Percentiles rank a stretch among this genome's conserved stretches.
Conservation (phyloP, 2,888 invertebrate genomes). For the Drosophila setosimentum region DNA sequence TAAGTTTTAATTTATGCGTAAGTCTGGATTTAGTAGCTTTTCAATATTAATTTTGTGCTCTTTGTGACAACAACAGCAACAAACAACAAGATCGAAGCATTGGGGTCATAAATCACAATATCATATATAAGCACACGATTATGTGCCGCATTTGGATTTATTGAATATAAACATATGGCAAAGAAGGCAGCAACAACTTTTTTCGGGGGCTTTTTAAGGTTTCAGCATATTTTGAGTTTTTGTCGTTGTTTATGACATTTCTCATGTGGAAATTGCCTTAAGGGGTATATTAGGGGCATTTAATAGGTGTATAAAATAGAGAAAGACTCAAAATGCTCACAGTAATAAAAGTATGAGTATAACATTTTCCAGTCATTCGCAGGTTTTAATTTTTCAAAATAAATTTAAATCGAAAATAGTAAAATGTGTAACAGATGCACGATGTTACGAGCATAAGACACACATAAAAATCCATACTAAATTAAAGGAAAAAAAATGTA, state of each 20-base stretch:
- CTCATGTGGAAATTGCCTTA: slow-evolving; percentile 11
- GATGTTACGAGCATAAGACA: neutral
- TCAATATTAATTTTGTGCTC: slow-evolving; percentile 76
- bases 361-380: neutral
- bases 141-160: slow-evolving; percentile 70
- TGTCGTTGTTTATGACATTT: slow-evolving; percentile 22
- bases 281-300: slow-evolving; percentile 37
- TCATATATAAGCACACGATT: slow-evolving; percentile 73
- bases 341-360: neutral
- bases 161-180: slow-evolving; percentile 49
- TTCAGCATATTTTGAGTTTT: slow-evolving; percentile 34
- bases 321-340: neutral
- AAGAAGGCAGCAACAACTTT: slow-evolving; percentile 29
- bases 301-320: neutral
- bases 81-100: slow-evolving; percentile 23
- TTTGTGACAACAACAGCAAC: slow-evolving; percentile 46
- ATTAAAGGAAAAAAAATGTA: neutral
- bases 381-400: neutral
- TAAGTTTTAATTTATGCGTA: slow-evolving; percentile 76
- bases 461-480: neutral
- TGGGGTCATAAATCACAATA: slow-evolving; percentile 70
- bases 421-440: neutral
- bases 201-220: slow-evolving; percentile 19
- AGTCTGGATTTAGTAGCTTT: slow-evolving; percentile 77
- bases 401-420: neutral